These are phyloP conservation scores for Setophaga kirtlandii DNA, from an alignment of 2,113 vertebrate species.

Conservation along the genomic window DNA sequence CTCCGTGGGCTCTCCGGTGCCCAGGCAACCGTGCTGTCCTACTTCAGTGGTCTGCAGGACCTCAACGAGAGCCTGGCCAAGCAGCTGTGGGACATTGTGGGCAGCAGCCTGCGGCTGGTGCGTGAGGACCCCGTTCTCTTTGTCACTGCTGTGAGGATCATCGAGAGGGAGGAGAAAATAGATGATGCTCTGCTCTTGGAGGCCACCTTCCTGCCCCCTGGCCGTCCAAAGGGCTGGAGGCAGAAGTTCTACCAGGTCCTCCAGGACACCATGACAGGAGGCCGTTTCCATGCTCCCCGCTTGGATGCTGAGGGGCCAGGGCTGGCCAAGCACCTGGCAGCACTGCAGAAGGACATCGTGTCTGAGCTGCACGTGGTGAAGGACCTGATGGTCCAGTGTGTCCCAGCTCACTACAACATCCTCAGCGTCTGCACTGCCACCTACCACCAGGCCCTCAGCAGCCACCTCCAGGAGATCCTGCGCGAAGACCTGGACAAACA, in stretches of 20 bases:
- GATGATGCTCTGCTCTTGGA: constrained; percentile 72
- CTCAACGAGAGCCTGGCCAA: constrained; percentile 85
- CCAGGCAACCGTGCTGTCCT: constrained; percentile 73
- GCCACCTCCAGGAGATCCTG: constrained; percentile 84
- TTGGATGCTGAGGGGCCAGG: constrained; percentile 74
- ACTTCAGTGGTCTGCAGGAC: constrained; percentile 84
- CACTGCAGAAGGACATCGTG: constrained; percentile 83
- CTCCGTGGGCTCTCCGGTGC: constrained; percentile 7
- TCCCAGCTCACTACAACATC: constrained; percentile 87
- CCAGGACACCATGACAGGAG: constrained; percentile 72
- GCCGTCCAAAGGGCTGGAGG: constrained; percentile 88
- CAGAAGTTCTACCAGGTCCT: constrained; percentile 85
- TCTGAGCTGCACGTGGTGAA: constrained; percentile 84
- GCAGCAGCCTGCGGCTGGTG: constrained; percentile 79
- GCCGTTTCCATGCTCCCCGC: constrained; percentile 10
- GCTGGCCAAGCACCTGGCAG: constrained; percentile 84
- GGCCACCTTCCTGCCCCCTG: constrained; percentile 75
- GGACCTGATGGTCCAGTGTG: constrained; percentile 90
- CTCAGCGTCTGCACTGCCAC: constrained; percentile 80
- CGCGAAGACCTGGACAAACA: constrained; percentile 88
- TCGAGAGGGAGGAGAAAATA: constrained; percentile 89
- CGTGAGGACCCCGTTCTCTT: constrained; percentile 87
- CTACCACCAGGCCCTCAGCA: constrained; percentile 81
- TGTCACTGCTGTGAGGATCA: constrained; percentile 89
- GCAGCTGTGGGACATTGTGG: constrained; percentile 85